Evolutionary conservation across 2,797 vertebrate genomes (phyloP).

Genomic region (Sternotherus odoratus): DNA sequence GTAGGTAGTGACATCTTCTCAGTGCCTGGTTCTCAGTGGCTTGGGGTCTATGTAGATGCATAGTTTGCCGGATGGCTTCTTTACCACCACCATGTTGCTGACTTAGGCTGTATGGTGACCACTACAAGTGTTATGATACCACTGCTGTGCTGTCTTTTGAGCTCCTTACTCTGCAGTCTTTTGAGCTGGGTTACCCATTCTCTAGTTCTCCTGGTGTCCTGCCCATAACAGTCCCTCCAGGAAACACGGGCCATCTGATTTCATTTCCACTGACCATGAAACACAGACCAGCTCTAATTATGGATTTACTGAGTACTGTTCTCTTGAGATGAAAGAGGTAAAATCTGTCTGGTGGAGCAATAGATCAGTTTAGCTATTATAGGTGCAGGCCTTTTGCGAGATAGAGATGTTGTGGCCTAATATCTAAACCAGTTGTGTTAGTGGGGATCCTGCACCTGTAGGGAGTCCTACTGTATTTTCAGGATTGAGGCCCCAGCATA

Average conservation of each 20-base stretch:
- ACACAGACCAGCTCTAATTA: constrained; percentile 8
- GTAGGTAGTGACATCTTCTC: neutral
- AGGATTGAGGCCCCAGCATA: neutral
- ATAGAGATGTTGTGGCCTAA: neutral
- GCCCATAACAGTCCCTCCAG: neutral
- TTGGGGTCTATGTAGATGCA: neutral
- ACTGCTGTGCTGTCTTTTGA: neutral
- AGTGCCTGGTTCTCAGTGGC: neutral
- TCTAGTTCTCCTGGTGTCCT: neutral
- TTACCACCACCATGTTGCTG: neutral
- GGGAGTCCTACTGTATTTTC: neutral
- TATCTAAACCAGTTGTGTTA: neutral
- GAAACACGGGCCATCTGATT: neutral
- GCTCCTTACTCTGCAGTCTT: neutral
- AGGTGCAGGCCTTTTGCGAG: neutral
- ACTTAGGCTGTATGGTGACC: neutral
- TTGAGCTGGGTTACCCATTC: neutral
- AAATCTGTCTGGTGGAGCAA: neutral
- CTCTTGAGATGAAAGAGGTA: neutral
- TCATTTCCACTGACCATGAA: neutral
- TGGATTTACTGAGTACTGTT: neutral
- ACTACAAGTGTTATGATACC: neutral
- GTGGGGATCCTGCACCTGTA: neutral
- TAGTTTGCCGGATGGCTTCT: neutral
- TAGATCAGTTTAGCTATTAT: neutral